A percentile compares a stretch with the other conserved stretches of the same genome.
These are phyloP conservation scores for Amazona finschi DNA, from an alignment of 2,797 vertebrate species.

Conservation along the genomic window DNA sequence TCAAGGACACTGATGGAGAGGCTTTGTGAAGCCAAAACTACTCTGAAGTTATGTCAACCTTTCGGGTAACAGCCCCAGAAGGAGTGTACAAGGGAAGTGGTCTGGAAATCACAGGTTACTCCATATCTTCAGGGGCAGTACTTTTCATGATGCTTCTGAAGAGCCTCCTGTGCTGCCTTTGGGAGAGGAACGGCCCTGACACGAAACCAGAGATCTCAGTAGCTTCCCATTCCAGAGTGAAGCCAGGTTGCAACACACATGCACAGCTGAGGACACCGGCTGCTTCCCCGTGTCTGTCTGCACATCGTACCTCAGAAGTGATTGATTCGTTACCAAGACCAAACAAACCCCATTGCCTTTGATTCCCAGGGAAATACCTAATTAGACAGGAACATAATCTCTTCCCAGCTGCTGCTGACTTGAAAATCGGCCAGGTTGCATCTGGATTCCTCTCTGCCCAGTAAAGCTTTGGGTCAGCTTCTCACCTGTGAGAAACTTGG, in stretches of 20 bases:
- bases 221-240: not conserved
- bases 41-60: not conserved
- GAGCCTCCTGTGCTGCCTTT: not conserved
- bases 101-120: not conserved
- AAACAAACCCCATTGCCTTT: not conserved
- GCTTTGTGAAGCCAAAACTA: not conserved
- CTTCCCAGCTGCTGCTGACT: not conserved
- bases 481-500: no score
- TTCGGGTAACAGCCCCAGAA: not conserved
- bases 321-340: not conserved
- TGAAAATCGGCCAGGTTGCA: not conserved
- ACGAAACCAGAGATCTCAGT: not conserved
- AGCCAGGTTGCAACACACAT: not conserved
- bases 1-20: not conserved
- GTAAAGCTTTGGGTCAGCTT: not conserved
- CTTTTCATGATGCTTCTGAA: not conserved
- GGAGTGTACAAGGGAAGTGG: not conserved
- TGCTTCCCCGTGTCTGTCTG: not conserved
- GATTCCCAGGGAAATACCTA: slow-evolving; percentile 8
- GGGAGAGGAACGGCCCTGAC: rapidly evolving
- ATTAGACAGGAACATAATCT: not conserved
- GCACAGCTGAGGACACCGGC: not conserved
- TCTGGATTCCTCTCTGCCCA: not conserved
- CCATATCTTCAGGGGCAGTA: not conserved
- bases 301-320: not conserved